Base-by-base conservation (phyloP, 2,888 invertebrate species). In the Xanthia icteritia region DNA sequence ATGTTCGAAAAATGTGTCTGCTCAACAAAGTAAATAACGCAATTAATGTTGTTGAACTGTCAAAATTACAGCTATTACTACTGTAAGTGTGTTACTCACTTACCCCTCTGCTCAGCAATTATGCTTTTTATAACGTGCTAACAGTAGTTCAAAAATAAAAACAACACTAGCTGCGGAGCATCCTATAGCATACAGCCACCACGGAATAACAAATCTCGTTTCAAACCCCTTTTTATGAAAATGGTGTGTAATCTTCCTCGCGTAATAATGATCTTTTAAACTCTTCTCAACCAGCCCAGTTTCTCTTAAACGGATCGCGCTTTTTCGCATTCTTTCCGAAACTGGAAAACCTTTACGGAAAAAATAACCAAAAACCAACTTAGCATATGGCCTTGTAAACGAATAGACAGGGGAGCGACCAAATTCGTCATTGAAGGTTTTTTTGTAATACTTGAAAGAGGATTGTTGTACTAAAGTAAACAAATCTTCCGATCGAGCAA, bases 331-430 rank as follows among this genome's bases (percentile, higher is more conserved):
- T 27, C 76, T 74, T 36, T 70, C 63, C 5, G 81, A 61, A n/a
- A 88, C 17, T 0, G 88, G 87, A 63, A 73, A 88, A 0, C 83
- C 88, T 64, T 88, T 88, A 6, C 81, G 79, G 48, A 88, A 88
- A 56, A 68, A 83, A 20, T 63, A 82, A 5, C 65, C 73, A 5
- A 73, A 75, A 13, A 75, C 70, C 5, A 65, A 23, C 63, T 73
- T 79, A 27, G 20, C 71, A 39, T 58, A 77, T 9, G 69, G 81
- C 20, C 15, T 77, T 6, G 79, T 51, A 15, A 88, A 83, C 13
- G 6, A 60, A 79, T 81, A 81, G 1, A 86, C 39, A 8, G 39
- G 63, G 0, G 77, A 42, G 0, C 54, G 20, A 27, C 83, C 86
- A 56, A 54, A 80, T 45, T 73, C 42, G n/a, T 85, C 85, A 17